Percentiles rank a stretch among this genome's conserved stretches.
Conservation (phyloP, 2,888 invertebrate species). For the Sinohyriopsis cumingii region DNA sequence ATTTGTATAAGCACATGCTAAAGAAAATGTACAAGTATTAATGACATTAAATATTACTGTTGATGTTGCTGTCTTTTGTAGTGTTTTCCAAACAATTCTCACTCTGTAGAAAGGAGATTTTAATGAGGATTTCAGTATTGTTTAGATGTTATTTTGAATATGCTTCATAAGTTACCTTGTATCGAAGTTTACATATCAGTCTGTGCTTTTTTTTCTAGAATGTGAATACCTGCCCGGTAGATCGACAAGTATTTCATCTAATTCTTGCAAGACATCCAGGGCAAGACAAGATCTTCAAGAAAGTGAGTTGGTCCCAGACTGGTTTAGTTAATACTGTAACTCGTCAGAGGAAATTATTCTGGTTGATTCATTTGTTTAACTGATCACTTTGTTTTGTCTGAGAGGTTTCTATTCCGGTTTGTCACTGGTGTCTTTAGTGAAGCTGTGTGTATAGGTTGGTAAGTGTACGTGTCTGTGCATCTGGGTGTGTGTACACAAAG, state of each 20-base stretch:
- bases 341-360: not conserved
- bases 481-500: too few relatives aligned
- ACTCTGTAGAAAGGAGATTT: too few relatives aligned
- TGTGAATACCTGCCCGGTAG: slow-evolving; percentile 95
- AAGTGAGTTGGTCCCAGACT: slow-evolving; percentile 73
- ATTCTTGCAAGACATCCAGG: slow-evolving; percentile 83
- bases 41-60: too few relatives aligned
- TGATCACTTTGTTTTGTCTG: too few relatives aligned
- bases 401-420: too few relatives aligned
- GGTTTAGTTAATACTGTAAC: not conserved
- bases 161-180: not conserved
- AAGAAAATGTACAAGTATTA: too few relatives aligned
- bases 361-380: too few relatives aligned
- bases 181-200: slow-evolving; percentile 1
- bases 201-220: slow-evolving; percentile 74
- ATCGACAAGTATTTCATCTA: slow-evolving; percentile 84
- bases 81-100: too few relatives aligned
- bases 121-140: not conserved
- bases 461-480: too few relatives aligned
- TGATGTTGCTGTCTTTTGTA: too few relatives aligned
- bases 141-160: slow-evolving; percentile 1
- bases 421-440: too few relatives aligned
- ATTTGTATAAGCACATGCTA: not conserved
- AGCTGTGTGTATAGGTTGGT: too few relatives aligned
- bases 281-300: slow-evolving; percentile 78